Evolutionary conservation across 2,888 invertebrate species (phyloP).

Genomic region (Limenitis camilla): DNA sequence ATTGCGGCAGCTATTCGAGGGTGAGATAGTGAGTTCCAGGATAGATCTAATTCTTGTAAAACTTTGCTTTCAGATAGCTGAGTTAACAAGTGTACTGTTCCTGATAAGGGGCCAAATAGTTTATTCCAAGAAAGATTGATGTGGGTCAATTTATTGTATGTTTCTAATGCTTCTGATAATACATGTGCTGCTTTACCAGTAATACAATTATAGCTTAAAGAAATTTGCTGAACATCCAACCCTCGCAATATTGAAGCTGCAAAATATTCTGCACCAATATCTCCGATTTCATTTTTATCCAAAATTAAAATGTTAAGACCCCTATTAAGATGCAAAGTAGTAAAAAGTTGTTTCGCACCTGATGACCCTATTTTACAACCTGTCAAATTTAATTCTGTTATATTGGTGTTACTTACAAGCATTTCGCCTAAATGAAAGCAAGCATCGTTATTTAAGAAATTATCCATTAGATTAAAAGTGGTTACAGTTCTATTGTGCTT

Average conservation of each 20-base stretch:
- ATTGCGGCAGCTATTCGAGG: slow-evolving; percentile 36
- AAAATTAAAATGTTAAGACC: slow-evolving; percentile 38
- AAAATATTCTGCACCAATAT: slow-evolving; percentile 37
- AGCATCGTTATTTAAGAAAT: slow-evolving; percentile 47
- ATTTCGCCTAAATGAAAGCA: slow-evolving; percentile 54
- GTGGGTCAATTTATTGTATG: slow-evolving; percentile 38
- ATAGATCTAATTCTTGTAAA: slow-evolving; percentile 42
- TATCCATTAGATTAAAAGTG: slow-evolving; percentile 45
- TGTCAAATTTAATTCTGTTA: slow-evolving; percentile 42
- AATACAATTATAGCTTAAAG: slow-evolving; percentile 45
- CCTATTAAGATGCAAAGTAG: slow-evolving; percentile 34
- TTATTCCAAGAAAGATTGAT: slow-evolving; percentile 55
- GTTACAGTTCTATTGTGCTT: slow-evolving; percentile 42
- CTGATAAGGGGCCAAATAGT: slow-evolving; percentile 31
- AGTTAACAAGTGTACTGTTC: slow-evolving; percentile 33
- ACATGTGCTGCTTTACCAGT: slow-evolving; percentile 34
- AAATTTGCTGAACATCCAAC: slow-evolving; percentile 36
- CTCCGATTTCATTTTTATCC: slow-evolving; percentile 40
- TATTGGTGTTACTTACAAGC: slow-evolving; percentile 37
- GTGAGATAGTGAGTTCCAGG: slow-evolving; percentile 47
- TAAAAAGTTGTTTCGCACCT: slow-evolving; percentile 36
- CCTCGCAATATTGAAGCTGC: slow-evolving; percentile 37
- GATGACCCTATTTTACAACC: slow-evolving; percentile 50
- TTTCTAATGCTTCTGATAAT: slow-evolving; percentile 42
- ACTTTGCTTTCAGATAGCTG: slow-evolving; percentile 35